Percentiles rank a stretch among this genome's conserved stretches.
Evolutionary conservation across 1,140 invertebrate genomes (phyloP).

Genomic region (Rhizoglyphus robini): DNA sequence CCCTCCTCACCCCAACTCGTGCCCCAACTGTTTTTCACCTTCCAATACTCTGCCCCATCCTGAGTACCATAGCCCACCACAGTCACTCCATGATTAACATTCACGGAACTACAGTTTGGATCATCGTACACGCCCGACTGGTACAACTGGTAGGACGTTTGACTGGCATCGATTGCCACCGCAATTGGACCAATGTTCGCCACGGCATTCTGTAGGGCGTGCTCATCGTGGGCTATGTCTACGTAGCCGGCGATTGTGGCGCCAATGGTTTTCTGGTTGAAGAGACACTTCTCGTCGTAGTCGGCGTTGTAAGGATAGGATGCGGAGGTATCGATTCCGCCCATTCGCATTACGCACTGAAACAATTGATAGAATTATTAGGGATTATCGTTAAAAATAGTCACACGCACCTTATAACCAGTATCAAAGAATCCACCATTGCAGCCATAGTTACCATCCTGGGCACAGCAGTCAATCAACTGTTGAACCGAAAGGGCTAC

Average conservation of each 20-base stretch:
- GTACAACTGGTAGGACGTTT: constrained; percentile 62
- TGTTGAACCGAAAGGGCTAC: constrained; percentile 27
- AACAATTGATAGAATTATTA: background rate
- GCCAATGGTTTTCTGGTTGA: constrained; percentile 51
- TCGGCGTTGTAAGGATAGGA: constrained; percentile 35
- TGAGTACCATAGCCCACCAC: constrained; percentile 63
- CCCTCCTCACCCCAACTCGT: constrained; percentile 27
- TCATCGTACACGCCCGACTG: constrained; percentile 50
- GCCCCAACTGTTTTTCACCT: constrained; percentile 58
- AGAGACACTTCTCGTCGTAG: constrained; percentile 45
- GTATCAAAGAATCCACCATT: constrained; percentile 37
- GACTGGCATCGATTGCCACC: constrained; percentile 79
- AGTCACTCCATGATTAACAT: constrained; percentile 75
- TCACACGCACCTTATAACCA: background rate
- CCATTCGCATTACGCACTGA: background rate
- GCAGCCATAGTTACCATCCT: constrained; percentile 37
- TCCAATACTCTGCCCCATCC: constrained; percentile 53
- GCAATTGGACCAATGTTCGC: constrained; percentile 71
- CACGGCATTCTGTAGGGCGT: constrained; percentile 55
- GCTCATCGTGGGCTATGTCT: constrained; percentile 55
- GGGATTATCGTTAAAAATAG: background rate
- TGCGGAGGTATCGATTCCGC: constrained; percentile 40
- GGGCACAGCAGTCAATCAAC: constrained; percentile 27
- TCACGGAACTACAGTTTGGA: constrained; percentile 47
- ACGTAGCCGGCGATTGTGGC: constrained; percentile 70